Base-by-base conservation (phyloP, 2,888 invertebrate genomes). In the Buathra laborator region DNA sequence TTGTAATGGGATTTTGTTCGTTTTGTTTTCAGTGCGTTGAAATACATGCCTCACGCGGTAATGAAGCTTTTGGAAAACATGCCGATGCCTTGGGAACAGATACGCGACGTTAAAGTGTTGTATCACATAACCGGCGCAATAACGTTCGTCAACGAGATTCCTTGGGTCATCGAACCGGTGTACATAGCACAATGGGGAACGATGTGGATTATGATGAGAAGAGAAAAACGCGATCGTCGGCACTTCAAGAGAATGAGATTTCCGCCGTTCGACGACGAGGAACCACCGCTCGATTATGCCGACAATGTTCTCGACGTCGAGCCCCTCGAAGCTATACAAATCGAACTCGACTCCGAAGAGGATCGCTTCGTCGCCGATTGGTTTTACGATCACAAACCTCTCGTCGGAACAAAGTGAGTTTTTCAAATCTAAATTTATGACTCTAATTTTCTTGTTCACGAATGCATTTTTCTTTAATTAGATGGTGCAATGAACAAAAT, bases 51-150 rank as follows among this genome's bases (percentile, higher is more conserved):
- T 0, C 99, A 99, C 95, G 99, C 99, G 7, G 99, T 99, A 6
- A 97, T 99, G 95, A 99, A 99, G 93, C 95, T 99, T 1, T 94
- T 99, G 83, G 99, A 99, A 94, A 99, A 99, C 94, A 99, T 99
- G 99, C 99, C 99, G 0, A 99, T 99, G 99, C 99, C 99, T 0
- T 99, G 99, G 99, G 99, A 99, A 94, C 99, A 99, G 94, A 99
- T 99, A 86, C 95, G 99, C 85, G 99, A 99, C 94, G 99, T 99
- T 0, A 98, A 98, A 94, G 99, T 88, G 43, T 95, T 99, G 37
- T 99, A 99, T 94, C 99, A 99, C 92, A 99, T 99, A 85, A 99
- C 99, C 9, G 99, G 99, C 68, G 99, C 99, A 14, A 99, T 99
- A 85, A 99, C 99, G 7, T 99, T 99, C 94, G 99, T 99, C 3